A percentile compares a stretch with the other conserved stretches of the same genome.
Conservation (phyloP, 2,797 vertebrate species). For the Chromis chromis region DNA sequence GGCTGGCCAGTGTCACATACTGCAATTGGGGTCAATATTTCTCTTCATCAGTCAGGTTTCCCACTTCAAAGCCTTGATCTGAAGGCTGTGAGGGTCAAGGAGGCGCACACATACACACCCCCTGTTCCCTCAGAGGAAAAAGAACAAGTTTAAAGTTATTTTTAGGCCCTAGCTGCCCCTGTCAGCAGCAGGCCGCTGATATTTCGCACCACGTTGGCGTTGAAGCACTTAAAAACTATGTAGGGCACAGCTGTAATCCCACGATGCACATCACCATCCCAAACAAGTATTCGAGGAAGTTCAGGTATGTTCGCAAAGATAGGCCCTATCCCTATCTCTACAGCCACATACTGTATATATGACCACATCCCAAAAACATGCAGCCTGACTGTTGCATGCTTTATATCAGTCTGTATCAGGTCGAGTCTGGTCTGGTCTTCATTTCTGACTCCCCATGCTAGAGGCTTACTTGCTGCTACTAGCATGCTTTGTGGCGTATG, state of each 20-base stretch:
- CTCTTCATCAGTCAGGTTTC: constrained; percentile 47
- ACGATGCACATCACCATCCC: constrained; percentile 31
- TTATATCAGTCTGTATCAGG: constrained; percentile 14
- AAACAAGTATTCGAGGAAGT: constrained; percentile 45
- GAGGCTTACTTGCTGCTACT: constrained; percentile 15
- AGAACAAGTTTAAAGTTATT: constrained; percentile 77
- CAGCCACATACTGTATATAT: neutral
- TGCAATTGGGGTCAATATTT: constrained; percentile 38
- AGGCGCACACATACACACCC: constrained; percentile 32
- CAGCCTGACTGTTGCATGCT: constrained; percentile 30
- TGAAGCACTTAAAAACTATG: constrained; percentile 57
- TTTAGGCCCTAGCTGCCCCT: constrained; percentile 61
- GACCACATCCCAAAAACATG: constrained; percentile 40
- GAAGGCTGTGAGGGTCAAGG: constrained; percentile 67
- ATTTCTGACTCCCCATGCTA: constrained; percentile 12
- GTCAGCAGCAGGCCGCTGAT: constrained; percentile 54
- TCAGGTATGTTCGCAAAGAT: constrained; percentile 28
- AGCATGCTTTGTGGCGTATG: constrained; percentile 53
- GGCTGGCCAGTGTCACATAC: constrained; percentile 21
- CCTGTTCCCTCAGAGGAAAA: constrained; percentile 46
- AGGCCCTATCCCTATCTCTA: neutral
- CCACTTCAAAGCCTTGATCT: constrained; percentile 70
- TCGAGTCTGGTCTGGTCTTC: constrained; percentile 43
- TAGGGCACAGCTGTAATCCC: constrained; percentile 65
- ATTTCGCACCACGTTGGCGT: constrained; percentile 57